Evolutionary conservation across 2,113 vertebrate genomes (phyloP), one percentile per base, ranked within the genome.

Genomic region (Condylura cristata): DNA sequence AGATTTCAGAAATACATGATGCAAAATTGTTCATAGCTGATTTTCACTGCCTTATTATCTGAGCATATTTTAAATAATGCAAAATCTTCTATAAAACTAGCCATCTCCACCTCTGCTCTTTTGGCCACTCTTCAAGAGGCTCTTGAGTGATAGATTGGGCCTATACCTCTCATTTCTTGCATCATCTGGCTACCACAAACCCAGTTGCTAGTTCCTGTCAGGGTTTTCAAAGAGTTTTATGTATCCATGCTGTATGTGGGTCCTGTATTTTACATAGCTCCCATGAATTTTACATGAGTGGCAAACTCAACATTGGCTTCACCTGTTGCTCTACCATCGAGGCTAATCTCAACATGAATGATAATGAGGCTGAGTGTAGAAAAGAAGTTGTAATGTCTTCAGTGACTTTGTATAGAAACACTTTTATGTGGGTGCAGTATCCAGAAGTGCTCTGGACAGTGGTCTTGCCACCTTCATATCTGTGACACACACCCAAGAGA

Each of bases 261-360:
- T 99, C 98, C 99, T 99, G 97, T 99, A 99, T 98, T 99, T 99
- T 99, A 99, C 99, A 99, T 99, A 8, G 99, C 99, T 0, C 99
- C 99, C 96, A 99, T 99, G 1, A 99, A 99, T 72, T 99, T 99
- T 98, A 99, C 99, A 0, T 99, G 99, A 46, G 99, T 99, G 66
- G 99, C 99, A 95, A 99, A 99, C 94, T 99, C 99, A 13, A 99
- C 99, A 1, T 99, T 99, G 5, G 99, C 99, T 97, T 99, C 99
- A 0, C 99, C 99, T 0, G 99, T 99, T 65, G 99, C 99, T 97
- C 99, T 98, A 90, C 99, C 99, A 80, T 99, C 99, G 60, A 99
- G 99, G 82, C 99, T 99, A 0, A 99, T 99, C 97, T 99, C 99
- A 46, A 99, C 99, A 82, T 99, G 99, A 44, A 99, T 99, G 95